Evolutionary conservation across 1,140 invertebrate genomes (phyloP).

Genomic region (Drosophila trapezifrons): DNA sequence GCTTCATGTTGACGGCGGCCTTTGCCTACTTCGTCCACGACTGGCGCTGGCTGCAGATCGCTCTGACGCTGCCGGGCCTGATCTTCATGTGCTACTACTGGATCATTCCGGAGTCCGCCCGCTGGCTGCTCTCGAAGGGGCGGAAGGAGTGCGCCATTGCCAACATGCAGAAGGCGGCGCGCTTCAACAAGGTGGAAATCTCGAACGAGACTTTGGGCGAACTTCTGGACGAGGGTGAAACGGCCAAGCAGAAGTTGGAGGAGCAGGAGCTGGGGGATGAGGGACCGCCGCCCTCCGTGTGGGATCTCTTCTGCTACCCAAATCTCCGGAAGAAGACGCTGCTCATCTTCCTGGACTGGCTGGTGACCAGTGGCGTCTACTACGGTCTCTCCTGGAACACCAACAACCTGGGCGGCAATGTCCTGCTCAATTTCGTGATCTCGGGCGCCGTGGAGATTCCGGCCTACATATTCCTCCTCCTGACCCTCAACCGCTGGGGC

Average conservation of each 20-base stretch:
- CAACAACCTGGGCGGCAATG: conserved; percentile 89
- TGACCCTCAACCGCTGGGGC: conserved; percentile 90
- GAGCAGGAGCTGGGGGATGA: not conserved
- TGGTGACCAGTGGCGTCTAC: conserved; percentile 91
- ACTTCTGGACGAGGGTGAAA: conserved; percentile 85
- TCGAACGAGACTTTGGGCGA: conserved; percentile 85
- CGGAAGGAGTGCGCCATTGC: conserved; percentile 88
- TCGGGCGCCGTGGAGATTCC: conserved; percentile 91
- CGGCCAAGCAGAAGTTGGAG: conserved; percentile 63
- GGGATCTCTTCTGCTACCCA: conserved; percentile 89
- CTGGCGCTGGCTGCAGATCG: conserved; percentile 91
- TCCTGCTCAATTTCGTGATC: conserved; percentile 91
- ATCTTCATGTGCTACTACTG: conserved; percentile 91
- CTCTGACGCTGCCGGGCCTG: conserved; percentile 89
- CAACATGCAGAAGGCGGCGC: conserved; percentile 88
- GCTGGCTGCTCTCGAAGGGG: conserved; percentile 92
- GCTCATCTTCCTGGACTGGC: conserved; percentile 92
- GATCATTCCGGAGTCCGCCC: conserved; percentile 93
- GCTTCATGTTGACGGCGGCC: conserved; percentile 89
- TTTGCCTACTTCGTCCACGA: conserved; percentile 90
- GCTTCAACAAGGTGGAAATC: conserved; percentile 87
- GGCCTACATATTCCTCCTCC: conserved; percentile 89
- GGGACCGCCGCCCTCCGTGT: conserved; percentile 85
- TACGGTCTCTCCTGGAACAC: conserved; percentile 93
- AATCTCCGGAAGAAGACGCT: conserved; percentile 89